Percentiles rank a stretch among this genome's conserved stretches.
These are phyloP conservation scores for Phenacoccus solenopsis DNA, from an alignment of 1,140 invertebrate genomes.

Conservation along the genomic window DNA sequence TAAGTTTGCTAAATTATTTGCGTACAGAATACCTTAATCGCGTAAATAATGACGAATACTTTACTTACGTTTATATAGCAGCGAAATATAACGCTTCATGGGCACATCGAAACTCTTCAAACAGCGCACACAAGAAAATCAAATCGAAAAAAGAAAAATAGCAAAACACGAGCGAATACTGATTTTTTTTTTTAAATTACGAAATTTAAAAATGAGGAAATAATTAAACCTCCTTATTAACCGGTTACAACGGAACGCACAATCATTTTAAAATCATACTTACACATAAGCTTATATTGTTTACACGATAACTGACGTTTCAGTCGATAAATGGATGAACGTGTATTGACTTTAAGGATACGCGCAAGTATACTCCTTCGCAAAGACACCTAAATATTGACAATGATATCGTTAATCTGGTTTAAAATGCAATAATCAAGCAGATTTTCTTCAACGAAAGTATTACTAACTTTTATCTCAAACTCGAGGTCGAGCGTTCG, in stretches of 20 bases:
- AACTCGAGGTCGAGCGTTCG: neutral
- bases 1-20: no score
- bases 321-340: neutral
- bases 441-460: neutral
- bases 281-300: slow-evolving; percentile 1
- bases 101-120: no score
- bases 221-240: neutral
- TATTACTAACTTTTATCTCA: neutral
- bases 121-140: neutral
- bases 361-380: no score
- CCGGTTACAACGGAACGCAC: neutral
- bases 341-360: neutral
- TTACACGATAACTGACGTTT: neutral
- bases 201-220: neutral
- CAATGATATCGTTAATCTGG: neutral
- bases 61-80: no score
- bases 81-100: no score
- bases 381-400: neutral
- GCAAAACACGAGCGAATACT: no score
- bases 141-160: neutral
- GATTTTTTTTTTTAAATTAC: no score
- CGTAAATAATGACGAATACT: no score
- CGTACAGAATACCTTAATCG: no score
- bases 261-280: no score
- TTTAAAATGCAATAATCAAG: neutral